Base-by-base conservation (phyloP, 1,140 invertebrate species). In the Trissolcus basalis region DNA sequence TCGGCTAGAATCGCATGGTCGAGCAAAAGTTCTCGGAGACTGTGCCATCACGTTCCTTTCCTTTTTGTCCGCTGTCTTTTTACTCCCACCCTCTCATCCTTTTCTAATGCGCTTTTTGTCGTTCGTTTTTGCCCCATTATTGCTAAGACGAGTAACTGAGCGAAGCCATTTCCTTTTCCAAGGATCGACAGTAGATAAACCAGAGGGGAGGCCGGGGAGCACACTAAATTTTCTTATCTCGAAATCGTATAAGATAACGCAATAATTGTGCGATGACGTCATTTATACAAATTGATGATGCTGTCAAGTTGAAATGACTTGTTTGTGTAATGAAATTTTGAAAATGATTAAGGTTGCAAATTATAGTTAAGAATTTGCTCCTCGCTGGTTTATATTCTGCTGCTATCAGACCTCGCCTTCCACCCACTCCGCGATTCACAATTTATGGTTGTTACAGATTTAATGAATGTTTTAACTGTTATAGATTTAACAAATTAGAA, bases 401-500 rank as follows among this genome's bases (percentile, higher is more conserved):
- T 6, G 19, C 6, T 27, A 6, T 27, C 6, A n/a, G n/a, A n/a
- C 19, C 19, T 27, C 19, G 19, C 6, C 19, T 27, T 27, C 19
- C 19, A 27, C 19, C 19, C 19, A 1, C 19, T 27, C 44, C 15
- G 63, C 43, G 44, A n/a, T 35, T 39, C 45, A 53, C 43, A 50
- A 56, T 77, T 72, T 72, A 68, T 67, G 74, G 68, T 67, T 72
- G 74, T 77, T 77, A 77, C 63, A 77, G 63, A 69, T 77, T 77
- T 77, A 77, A 73, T 77, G 41, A 77, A 77, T 77, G 75, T 77
- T 77, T 77, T 78, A 53, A 78, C 55, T 78, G 64, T 78, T 73
- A 78, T 78, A 78, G 76, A 78, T 78, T 78, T 78, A 78, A 73
- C 33, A 69, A 64, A 60, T 70, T 69, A 77, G 59, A 77, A 14